Evolutionary conservation across 2,888 invertebrate genomes (phyloP), one percentile per base, ranked within the genome.

Genomic region (Syrphus vitripennis): DNA sequence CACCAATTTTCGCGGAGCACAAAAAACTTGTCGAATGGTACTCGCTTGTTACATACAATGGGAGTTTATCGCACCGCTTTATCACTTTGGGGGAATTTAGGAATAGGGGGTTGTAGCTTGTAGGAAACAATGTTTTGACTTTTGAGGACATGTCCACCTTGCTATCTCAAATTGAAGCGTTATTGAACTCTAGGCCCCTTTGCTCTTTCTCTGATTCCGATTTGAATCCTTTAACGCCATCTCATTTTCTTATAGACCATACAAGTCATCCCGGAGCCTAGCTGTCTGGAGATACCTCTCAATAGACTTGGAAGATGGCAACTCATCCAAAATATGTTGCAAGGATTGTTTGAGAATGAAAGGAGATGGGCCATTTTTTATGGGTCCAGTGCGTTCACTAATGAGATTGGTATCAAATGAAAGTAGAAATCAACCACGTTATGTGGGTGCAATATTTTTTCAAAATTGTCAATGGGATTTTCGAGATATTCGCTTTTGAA

Each of bases 51-150:
- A 12, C 34, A 34, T 34, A 9, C 9, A 34, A 34, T 34, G 34
- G 34, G 34, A 34, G 19, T 87, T 59, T 40, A 87, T 83, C 50
- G 77, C 88, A 9, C 83, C 87, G 10, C 59, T 57, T 7, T 76
- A 81, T 4, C 75, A 86, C 26, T 87, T 83, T 59, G 82, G 81
- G n/a, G 87, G 83, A 0, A 78, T 87, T 21, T 84, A 82, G 87
- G 83, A 87, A 45, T 82, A 83, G 0, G 83, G 65, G 9, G 12
- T 34, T 10, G 69, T 57, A 84, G 16, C 83, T 81, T 10, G 40
- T 59, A 40, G 40, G n/a, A 16, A 40, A 40, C 6, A 40, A 40
- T 16, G 6, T 40, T 3, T 29, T 71, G n/a, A 53, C 75, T 10
- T 29, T 83, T 26, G 86, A 88, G 16, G 82, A 87, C 14, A n/a